Evolutionary conservation across 1,140 invertebrate genomes (phyloP).

Genomic region (Nasonia vitripennis): DNA sequence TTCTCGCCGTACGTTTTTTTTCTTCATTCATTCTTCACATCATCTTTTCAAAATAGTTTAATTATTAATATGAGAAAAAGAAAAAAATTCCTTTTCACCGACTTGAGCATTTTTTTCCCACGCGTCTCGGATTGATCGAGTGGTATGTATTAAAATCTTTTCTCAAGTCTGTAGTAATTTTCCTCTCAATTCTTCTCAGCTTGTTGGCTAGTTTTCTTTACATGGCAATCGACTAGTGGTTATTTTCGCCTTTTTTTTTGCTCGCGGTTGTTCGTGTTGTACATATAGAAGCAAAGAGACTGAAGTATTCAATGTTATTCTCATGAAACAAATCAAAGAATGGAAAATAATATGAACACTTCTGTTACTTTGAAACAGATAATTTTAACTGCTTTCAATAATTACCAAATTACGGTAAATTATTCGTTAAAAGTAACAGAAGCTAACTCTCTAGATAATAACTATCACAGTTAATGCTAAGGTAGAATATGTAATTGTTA

Average conservation of each 20-base stretch:
- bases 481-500: slow-evolving; percentile 36
- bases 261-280: slow-evolving; percentile 23
- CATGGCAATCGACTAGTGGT: neutral
- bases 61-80: slow-evolving; percentile 47
- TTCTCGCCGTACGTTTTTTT: slow-evolving; percentile 32
- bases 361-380: neutral
- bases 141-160: slow-evolving; percentile 72
- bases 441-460: slow-evolving; percentile 5
- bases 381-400: neutral
- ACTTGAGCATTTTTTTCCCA: slow-evolving; percentile 75
- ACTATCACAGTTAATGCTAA: slow-evolving; percentile 32
- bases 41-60: slow-evolving; percentile 33
- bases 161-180: slow-evolving; percentile 60
- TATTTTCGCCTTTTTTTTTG: slow-evolving; percentile 15
- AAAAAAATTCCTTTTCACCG: slow-evolving; percentile 71
- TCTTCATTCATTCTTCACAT: slow-evolving; percentile 46
- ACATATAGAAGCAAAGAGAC: slow-evolving; percentile 45
- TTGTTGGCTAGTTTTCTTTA: slow-evolving; percentile 63
- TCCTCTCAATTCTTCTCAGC: slow-evolving; percentile 59
- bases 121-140: slow-evolving; percentile 75
- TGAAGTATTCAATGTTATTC: slow-evolving; percentile 28
- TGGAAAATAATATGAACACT: slow-evolving; percentile 6
- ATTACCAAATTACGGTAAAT: neutral
- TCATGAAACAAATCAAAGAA: neutral
- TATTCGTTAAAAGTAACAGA: slow-evolving; percentile 15